Base-by-base conservation (phyloP, 2,113 vertebrate species). In the Ahaetulla prasina region DNA sequence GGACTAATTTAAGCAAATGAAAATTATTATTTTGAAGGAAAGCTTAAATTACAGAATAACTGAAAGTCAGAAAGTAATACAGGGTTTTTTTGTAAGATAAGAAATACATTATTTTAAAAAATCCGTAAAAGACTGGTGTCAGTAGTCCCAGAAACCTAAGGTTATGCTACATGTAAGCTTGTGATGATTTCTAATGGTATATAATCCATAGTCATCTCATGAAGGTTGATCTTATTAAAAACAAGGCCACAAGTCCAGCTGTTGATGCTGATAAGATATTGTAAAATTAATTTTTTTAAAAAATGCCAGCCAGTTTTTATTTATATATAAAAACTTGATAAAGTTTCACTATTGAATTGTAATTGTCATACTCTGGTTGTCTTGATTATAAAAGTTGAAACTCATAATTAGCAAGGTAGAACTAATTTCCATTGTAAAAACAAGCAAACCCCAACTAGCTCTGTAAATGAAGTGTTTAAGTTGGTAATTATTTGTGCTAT, bases 361-460 rank as follows among this genome's bases (percentile, higher is more conserved):
- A 95, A 95, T 95, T 95, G 96, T 96, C 94, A 94, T 57, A 84
- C 93, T 96, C 25, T 5, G 94, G 54, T 60, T 94, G 89, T 87
- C 91, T 94, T 88, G 94, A 94, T 96, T 91, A 94, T 55, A 90
- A 93, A 95, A 96, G 90, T 94, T 96, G 94, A 93, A 55, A 91
- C 95, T 93, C 74, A 93, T 94, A 96, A 96, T 95, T n/a, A 93
- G 74, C 57, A 53, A 74, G 50, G 57, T 89, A 94, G 93, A 94
- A 94, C 54, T 20, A 93, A 94, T 94, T 94, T 94, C 74, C 94
- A 54, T 88, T 93, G 89, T 93, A 93, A 93, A 52, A 89, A 94
- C 91, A 95, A 95, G 96, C 91, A 95, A 95, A 96, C 90, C 92
- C n/a, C 94, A 89, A n/a, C 12, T 93, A 27, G n/a, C 50, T 94